Evolutionary conservation across 2,113 vertebrate species (phyloP), one percentile per base, ranked within the genome.

Genomic region (Prionailurus viverrinus): DNA sequence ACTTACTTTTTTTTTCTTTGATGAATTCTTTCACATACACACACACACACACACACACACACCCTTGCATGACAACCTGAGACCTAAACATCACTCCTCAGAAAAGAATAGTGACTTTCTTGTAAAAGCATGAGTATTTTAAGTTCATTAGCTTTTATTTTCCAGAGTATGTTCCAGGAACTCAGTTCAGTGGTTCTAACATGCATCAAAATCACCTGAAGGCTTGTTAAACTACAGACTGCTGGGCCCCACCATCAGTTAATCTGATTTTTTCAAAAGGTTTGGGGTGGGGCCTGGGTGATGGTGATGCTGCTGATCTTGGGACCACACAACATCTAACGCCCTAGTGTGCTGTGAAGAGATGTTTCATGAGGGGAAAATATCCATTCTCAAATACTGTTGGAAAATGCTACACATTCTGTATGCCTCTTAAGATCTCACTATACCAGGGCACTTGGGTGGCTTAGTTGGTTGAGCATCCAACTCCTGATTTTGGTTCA

Each of bases 81-180:
- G 25, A 85, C 14, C n/a, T 85, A 81, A 80, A 65, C 31, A 85
- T 86, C 27, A 23, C 85, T 84, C 51, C 25, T 68, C 23, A 65
- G 25, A 80, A 96, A 41, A 97, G 33, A 87, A 71, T 73, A 61
- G 41, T 66, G 25, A 36, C 14, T 91, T 97, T 87, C 81, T 94
- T 89, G 89, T 93, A 95, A 78, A 96, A 95, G 53, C 48, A 45
- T 16, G 69, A 16, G 27, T 71, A 82, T 51, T 91, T 93, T 83
- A 93, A 86, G 41, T 58, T 53, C 36, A 80, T 84, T 84, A 69
- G 76, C 65, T 45, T 93, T 61, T 65, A 90, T 55, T 96, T 91
- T 90, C 71, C 48, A 68, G 89, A 95, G 61, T 71, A 16, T 63
- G 45, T 96, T 84, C 89, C 86, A 96, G 82, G 48, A 95, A 95